Evolutionary conservation across 2,113 vertebrate species (phyloP), one percentile per base, ranked within the genome.

Genomic region (Phodopus roborovskii): DNA sequence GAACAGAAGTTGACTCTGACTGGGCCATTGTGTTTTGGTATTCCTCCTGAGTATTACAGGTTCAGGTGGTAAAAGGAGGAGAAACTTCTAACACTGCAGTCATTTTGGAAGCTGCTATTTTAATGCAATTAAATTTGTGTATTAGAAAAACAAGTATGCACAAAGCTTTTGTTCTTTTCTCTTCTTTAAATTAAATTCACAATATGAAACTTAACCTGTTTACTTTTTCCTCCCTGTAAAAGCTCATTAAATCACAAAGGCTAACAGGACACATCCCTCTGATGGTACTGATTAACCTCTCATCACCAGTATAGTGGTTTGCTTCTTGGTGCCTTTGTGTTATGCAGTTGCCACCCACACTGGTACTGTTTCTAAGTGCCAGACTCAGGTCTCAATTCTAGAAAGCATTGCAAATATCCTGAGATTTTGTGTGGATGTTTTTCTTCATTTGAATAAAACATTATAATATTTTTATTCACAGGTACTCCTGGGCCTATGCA

Each of bases 361-460:
- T 26, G 30, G 56, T 74, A 75, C 36, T 83, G 26, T 84, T 87
- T 92, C 85, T 96, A 92, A 95, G 26, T 91, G 20, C 39, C n/a
- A 53, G 39, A 33, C 70, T 96, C 87, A 84, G 84, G 88, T 84
- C 84, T 95, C 70, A 28, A 87, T 50, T n/a, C 39, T 50, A 62
- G 39, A 93, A 94, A 94, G 66, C 39, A 39, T 73, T 90, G 50
- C 19, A 90, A 71, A 85, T 85, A 30, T 90, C 90, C 53, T 3
- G 20, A 94, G 75, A 84, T n/a, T 85, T 74, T 28, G 8, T 91
- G 73, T 28, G 36, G 16, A 81, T 13, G 60, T 19, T 68, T 3
- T n/a, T 70, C 45, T 94, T 58, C 56, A 89, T 88, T 95, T 94
- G 94, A 97, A 93, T 94, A 94, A 95, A 95, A 93, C 28, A 93